Conservation (phyloP, 2,888 invertebrate species). For the Incurvaria masculella region DNA sequence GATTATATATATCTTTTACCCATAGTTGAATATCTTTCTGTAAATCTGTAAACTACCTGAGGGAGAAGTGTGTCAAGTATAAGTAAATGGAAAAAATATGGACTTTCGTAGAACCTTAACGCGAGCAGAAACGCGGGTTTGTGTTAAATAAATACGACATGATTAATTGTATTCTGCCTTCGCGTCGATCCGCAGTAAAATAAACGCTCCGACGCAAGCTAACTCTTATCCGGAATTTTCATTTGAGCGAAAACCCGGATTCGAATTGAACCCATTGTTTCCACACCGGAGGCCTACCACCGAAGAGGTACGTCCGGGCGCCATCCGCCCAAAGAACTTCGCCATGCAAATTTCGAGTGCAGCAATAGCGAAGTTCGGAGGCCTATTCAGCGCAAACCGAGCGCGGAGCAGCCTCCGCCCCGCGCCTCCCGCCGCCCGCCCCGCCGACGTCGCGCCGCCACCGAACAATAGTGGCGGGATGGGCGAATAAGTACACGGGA, state of each 20-base stretch:
- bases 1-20: no score
- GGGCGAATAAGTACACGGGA: background rate
- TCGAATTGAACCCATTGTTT: background rate
- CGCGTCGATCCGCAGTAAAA: no score
- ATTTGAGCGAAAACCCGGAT: background rate
- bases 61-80: no score
- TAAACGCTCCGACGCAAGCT: no score
- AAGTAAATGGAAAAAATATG: no score
- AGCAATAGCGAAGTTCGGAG: background rate
- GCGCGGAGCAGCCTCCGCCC: background rate
- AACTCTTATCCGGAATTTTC: background rate
- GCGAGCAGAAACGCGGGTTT: no score
- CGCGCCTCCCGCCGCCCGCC: background rate
- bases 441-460: background rate
- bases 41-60: no score
- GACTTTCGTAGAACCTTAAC: no score
- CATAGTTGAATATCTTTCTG: no score
- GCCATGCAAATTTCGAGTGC: background rate
- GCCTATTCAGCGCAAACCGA: background rate
- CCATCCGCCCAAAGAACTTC: background rate
- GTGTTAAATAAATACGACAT: no score
- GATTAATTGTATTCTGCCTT: no score
- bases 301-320: background rate
- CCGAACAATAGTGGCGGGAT: background rate
- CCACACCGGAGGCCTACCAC: background rate